A percentile compares a stretch with the other conserved stretches of the same genome.
Evolutionary conservation across 1,140 invertebrate species (phyloP).

Genomic region (Aleiodes sp.): DNA sequence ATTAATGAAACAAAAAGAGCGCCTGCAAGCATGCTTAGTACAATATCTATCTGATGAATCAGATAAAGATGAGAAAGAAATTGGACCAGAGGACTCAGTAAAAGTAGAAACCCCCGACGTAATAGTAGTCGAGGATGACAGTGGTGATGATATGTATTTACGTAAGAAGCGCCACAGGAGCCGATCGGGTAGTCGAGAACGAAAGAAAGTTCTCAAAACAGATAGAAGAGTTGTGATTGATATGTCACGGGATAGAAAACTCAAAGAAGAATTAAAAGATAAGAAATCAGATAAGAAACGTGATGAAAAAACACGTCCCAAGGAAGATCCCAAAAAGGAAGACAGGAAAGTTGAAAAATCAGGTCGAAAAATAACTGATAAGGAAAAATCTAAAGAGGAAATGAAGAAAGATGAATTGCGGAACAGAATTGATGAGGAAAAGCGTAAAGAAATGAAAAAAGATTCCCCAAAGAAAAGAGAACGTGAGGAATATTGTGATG

Average conservation of each 20-base stretch:
- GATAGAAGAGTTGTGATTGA: conserved; percentile 62
- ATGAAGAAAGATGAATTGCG: conserved; percentile 56
- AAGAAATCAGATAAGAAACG: conserved; percentile 54
- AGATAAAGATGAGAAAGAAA: conserved; percentile 54
- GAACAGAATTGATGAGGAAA: conserved; percentile 55
- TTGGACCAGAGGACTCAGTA: conserved; percentile 40
- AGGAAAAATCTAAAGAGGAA: conserved; percentile 60
- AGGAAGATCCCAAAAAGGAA: conserved; percentile 55
- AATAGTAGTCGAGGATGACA: conserved; percentile 63
- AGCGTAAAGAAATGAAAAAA: conserved; percentile 51
- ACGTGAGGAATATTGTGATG: conserved; percentile 58
- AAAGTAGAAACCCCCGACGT: conserved; percentile 54
- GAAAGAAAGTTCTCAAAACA: conserved; percentile 54
- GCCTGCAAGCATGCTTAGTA: conserved; percentile 70
- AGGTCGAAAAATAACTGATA: conserved; percentile 40
- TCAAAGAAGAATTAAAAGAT: conserved; percentile 52
- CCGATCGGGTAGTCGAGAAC: conserved; percentile 52
- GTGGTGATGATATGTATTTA: conserved; percentile 48
- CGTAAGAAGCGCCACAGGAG: conserved; percentile 54
- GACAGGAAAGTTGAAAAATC: conserved; percentile 61
- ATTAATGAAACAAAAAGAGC: conserved; percentile 84
- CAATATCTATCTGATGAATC: conserved; percentile 63
- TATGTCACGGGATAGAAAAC: conserved; percentile 56
- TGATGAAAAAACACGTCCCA: conserved; percentile 52
- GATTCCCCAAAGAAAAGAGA: conserved; percentile 58